Evolutionary conservation across 2,797 vertebrate species (phyloP).

Genomic region (Pantherophis vulpinus): DNA sequence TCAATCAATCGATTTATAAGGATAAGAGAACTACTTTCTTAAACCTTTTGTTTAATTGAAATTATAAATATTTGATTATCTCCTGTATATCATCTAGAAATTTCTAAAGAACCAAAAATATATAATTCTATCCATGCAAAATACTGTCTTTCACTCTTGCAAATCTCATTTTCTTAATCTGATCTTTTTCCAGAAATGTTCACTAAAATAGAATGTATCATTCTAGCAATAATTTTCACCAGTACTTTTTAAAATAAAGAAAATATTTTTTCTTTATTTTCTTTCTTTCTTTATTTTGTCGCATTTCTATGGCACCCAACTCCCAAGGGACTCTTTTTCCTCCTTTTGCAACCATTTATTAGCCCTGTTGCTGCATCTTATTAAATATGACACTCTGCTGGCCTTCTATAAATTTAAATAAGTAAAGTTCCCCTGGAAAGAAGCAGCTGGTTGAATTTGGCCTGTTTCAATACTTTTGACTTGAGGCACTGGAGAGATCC

Average conservation of each 20-base stretch:
- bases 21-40: background rate
- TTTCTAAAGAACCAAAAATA: background rate
- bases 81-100: background rate
- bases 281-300: too few relatives aligned
- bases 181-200: background rate
- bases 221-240: conserved; percentile 12
- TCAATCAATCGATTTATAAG: background rate
- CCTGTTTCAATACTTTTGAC: background rate
- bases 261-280: background rate
- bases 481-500: background rate
- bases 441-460: background rate
- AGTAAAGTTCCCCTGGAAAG: background rate
- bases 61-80: background rate
- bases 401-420: background rate
- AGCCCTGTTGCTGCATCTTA: background rate
- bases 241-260: background rate
- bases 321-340: background rate
- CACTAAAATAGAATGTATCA: conserved; percentile 7
- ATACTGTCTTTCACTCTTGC: background rate
- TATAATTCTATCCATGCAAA: background rate
- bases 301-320: too few relatives aligned
- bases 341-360: background rate
- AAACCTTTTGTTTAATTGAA: background rate
- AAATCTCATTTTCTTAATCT: background rate
- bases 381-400: background rate